Conservation (phyloP, 2,113 vertebrate genomes). For the Bambusicola thoracicus region DNA sequence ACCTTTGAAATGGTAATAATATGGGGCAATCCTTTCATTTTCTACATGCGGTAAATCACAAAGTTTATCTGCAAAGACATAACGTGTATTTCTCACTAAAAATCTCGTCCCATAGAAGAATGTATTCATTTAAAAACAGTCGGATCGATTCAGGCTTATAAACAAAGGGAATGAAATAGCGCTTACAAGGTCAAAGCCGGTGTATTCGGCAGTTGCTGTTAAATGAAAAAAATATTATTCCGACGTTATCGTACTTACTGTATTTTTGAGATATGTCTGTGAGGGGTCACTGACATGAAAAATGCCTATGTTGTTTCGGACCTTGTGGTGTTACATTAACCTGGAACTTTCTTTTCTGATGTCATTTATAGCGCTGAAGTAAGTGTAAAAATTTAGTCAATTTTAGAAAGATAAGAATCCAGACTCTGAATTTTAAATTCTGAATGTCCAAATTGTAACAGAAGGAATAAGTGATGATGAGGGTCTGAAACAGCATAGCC, state of each 20-base stretch:
- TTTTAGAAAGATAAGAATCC: not conserved
- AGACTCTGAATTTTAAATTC: not conserved
- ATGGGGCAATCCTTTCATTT: slow-evolving; percentile 74
- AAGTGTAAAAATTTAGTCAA: not conserved
- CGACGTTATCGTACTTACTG: not conserved
- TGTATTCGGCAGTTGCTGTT: not conserved
- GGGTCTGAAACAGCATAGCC: not conserved
- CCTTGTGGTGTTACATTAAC: not conserved
- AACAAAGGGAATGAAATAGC: not conserved
- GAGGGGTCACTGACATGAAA: not conserved
- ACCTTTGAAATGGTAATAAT: slow-evolving; percentile 76
- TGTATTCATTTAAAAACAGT: not conserved
- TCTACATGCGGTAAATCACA: slow-evolving; percentile 74
- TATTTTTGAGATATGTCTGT: not conserved
- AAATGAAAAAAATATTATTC: not conserved
- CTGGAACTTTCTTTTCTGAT: not conserved
- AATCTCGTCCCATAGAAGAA: not conserved
- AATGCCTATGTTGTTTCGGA: not conserved
- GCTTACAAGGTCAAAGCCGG: not conserved
- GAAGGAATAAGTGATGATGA: not conserved
- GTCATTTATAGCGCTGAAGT: not conserved
- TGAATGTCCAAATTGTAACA: not conserved
- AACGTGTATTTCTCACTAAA: not conserved
- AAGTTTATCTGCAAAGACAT: slow-evolving; percentile 65
- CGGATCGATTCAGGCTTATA: not conserved